Evolutionary conservation across 2,888 invertebrate genomes (phyloP).

Genomic region (Lumbricus terrestris): DNA sequence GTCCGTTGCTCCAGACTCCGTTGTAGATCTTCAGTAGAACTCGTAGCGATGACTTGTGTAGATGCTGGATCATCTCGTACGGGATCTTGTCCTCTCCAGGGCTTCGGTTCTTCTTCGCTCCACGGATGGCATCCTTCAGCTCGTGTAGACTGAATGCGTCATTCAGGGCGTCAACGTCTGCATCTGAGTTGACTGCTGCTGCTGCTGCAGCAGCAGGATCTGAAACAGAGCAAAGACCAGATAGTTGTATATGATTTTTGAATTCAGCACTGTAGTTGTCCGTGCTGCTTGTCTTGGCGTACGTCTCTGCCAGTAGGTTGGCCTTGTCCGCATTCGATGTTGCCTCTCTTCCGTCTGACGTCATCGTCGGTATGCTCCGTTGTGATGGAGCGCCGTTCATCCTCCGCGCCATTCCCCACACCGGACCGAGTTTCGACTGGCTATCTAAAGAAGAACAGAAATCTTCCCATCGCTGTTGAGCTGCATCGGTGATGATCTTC

Average conservation of each 20-base stretch:
- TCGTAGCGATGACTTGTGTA: not conserved
- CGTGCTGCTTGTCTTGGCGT: not conserved
- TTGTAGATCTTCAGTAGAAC: not conserved
- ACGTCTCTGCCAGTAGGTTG: not conserved
- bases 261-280: not conserved
- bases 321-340: not conserved
- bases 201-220: too few species aligned
- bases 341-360: too few species aligned
- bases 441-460: not conserved
- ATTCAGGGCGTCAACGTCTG: not conserved
- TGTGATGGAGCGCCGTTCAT: not conserved
- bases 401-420: not conserved
- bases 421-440: not conserved
- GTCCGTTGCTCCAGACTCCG: not conserved
- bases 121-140: not conserved
- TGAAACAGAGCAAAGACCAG: too few species aligned
- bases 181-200: too few species aligned
- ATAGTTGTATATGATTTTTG: too few species aligned
- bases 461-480: not conserved
- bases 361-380: not conserved
- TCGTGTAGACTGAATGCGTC: not conserved
- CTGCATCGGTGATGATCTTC: not conserved
- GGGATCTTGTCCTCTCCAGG: not conserved
- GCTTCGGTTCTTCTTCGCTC: not conserved
- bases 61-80: not conserved